Conservation (phyloP, 1,140 invertebrate species). For the Melitaea cinxia region DNA sequence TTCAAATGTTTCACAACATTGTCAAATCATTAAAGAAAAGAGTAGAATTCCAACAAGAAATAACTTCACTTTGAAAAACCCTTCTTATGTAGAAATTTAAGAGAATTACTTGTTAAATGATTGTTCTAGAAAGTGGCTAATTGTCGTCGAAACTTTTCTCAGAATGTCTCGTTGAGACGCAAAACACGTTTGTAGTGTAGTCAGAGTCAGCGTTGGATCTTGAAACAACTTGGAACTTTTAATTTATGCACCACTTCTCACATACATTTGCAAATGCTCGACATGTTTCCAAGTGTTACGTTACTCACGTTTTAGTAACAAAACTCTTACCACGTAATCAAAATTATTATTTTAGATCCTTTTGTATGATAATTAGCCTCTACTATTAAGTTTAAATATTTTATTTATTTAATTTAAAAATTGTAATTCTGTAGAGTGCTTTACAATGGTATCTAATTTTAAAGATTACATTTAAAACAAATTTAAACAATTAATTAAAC, state of each 20-base stretch:
- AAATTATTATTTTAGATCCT: neutral
- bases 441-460: neutral
- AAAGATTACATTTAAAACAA: neutral
- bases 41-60: neutral
- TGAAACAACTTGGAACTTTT: slow-evolving; percentile 29
- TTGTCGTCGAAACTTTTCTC: slow-evolving; percentile 33
- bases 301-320: slow-evolving; percentile 21
- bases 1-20: neutral
- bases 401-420: neutral
- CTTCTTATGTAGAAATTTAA: slow-evolving; percentile 14
- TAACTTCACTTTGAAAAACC: neutral
- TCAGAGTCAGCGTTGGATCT: slow-evolving; percentile 21
- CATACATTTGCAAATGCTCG: slow-evolving; percentile 29
- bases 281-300: slow-evolving; percentile 25
- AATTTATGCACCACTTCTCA: slow-evolving; percentile 37
- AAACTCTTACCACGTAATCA: slow-evolving; percentile 12
- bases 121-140: slow-evolving; percentile 35
- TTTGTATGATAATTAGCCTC: neutral
- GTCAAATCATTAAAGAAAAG: neutral
- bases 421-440: too few relatives aligned
- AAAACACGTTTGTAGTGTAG: slow-evolving; percentile 36
- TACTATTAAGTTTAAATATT: neutral
- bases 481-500: slow-evolving; percentile 13
- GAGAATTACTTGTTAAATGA: slow-evolving; percentile 33
- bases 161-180: slow-evolving; percentile 31